Evolutionary conservation across 2,888 invertebrate species (phyloP).

Genomic region (Apamea anceps): DNA sequence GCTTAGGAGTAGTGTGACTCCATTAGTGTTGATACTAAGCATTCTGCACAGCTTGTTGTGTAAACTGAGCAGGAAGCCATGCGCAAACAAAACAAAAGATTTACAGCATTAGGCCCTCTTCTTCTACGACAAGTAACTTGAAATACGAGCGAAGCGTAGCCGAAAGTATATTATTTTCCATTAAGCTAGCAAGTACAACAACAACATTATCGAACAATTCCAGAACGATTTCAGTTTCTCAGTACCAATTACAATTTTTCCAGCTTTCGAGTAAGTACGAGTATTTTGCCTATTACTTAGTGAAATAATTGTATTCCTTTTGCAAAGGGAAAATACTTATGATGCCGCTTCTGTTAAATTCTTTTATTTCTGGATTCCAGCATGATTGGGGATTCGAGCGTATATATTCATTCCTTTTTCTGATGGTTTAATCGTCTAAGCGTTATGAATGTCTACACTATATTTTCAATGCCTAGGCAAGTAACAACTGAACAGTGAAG

Average conservation of each 20-base stretch:
- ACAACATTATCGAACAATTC: not conserved
- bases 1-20: not conserved
- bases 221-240: not conserved
- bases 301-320: not conserved
- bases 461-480: not conserved
- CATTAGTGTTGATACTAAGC: constrained; percentile 12
- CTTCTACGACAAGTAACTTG: constrained; percentile 15
- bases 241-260: constrained; percentile 1
- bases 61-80: constrained; percentile 35
- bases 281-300: no score
- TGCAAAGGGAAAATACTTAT: no score
- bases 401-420: not conserved
- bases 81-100: constrained; percentile 36
- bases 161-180: not conserved
- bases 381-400: not conserved
- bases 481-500: not conserved
- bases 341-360: not conserved
- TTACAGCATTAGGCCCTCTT: constrained; percentile 7
- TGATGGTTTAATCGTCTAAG: not conserved
- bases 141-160: constrained; percentile 21
- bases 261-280: no score
- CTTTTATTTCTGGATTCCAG: not conserved
- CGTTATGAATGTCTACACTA: not conserved
- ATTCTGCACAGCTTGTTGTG: constrained; percentile 1
- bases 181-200: not conserved